Evolutionary conservation across 2,113 vertebrate species (phyloP).

Genomic region (Dipodomys spectabilis): DNA sequence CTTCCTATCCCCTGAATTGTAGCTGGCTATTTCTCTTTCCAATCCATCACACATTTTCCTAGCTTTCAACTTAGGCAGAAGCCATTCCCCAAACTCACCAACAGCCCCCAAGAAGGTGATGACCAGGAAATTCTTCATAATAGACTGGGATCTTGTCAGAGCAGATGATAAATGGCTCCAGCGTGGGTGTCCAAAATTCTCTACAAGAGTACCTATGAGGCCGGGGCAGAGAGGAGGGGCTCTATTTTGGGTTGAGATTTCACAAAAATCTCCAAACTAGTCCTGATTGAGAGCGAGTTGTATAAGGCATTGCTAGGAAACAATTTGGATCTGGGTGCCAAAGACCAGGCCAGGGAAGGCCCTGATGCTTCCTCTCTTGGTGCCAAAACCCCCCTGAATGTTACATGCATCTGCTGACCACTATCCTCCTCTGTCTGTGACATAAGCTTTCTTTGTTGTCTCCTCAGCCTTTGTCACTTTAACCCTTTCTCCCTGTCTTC

Average conservation of each 20-base stretch:
- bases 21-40: too few relatives aligned
- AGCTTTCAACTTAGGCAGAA: not conserved
- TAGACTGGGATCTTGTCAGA: not conserved
- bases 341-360: not conserved
- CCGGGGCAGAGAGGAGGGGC: not conserved
- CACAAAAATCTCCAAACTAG: not conserved
- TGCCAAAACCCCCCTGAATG: not conserved
- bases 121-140: constrained; percentile 49
- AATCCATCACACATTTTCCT: fast-evolving
- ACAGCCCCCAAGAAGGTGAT: not conserved
- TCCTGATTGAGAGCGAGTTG: not conserved
- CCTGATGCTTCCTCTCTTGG: not conserved
- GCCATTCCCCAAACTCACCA: constrained; percentile 32
- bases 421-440: constrained; percentile 61
- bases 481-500: not conserved
- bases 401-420: not conserved
- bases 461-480: constrained; percentile 30
- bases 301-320: too few relatives aligned
- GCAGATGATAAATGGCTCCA: not conserved
- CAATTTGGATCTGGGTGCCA: not conserved
- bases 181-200: not conserved
- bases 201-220: not conserved
- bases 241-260: not conserved
- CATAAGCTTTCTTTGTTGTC: not conserved
- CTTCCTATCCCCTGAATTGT: not conserved